A percentile compares a stretch with the other conserved stretches of the same genome.
phyloP scores from a whole-genome alignment of 1,140 invertebrate genomes.

The Aphelenchoides besseyi region DNA sequence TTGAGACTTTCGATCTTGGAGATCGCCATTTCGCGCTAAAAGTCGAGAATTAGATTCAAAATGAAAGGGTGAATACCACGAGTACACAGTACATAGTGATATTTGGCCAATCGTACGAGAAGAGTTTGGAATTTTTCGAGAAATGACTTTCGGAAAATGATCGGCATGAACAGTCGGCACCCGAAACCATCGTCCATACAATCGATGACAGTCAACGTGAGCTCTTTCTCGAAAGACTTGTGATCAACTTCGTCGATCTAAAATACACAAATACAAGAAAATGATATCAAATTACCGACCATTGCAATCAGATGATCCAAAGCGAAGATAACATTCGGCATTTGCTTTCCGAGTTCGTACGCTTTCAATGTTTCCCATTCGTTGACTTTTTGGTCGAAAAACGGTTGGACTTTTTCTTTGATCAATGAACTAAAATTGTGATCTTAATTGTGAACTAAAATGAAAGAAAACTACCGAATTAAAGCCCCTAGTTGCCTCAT shows the following conservation, averaged over 20 bases:
- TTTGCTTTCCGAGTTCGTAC: not conserved
- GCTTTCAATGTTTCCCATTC: not conserved
- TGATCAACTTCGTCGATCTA: not conserved
- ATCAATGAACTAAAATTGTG: not conserved
- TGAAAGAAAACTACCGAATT: not conserved
- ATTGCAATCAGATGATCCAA: not conserved
- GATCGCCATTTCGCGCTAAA: not conserved
- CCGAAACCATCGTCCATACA: not conserved
- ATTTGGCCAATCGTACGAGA: not conserved
- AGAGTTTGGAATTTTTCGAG: not conserved
- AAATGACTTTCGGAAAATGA: not conserved
- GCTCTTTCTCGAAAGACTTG: too few species aligned
- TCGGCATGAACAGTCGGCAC: not conserved
- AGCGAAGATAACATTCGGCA: conserved; percentile 1
- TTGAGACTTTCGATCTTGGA: not conserved
- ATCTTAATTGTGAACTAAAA: not conserved
- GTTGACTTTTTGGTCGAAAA: not conserved
- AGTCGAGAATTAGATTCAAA: not conserved
- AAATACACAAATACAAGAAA: conserved; percentile 7
- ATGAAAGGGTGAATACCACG: not conserved
- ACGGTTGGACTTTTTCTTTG: not conserved
- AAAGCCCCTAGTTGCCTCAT: not conserved
- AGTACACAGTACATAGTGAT: conserved; percentile 3
- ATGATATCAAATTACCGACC: not conserved
- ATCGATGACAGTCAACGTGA: too few species aligned